Evolutionary conservation across 2,113 vertebrate genomes (phyloP).

Genomic region (Phrynosoma platyrhinos): DNA sequence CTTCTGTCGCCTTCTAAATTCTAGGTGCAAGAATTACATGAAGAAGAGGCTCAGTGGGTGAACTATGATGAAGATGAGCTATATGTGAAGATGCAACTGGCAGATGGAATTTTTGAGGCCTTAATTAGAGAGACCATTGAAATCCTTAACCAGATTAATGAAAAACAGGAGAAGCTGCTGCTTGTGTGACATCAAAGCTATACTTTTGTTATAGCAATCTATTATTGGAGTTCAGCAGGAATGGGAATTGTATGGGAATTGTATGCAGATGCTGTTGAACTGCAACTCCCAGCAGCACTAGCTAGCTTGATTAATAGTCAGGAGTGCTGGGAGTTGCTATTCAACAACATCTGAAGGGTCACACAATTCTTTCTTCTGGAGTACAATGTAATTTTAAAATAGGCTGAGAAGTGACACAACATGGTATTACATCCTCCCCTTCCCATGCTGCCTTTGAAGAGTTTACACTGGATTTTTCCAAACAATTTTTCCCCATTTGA

Average conservation of each 20-base stretch:
- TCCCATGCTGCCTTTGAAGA: conserved; percentile 54
- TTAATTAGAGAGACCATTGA: conserved; percentile 94
- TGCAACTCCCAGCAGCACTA: too few species aligned
- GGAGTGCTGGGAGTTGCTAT: too few species aligned
- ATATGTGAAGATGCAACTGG: conserved; percentile 96
- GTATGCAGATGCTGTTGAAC: too few species aligned
- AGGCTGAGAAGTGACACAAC: conserved; percentile 51
- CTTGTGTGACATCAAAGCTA: conserved; percentile 76
- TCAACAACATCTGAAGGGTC: too few species aligned
- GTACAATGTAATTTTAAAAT: conserved; percentile 50
- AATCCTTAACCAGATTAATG: conserved; percentile 86
- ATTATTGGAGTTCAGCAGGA: conserved; percentile 10
- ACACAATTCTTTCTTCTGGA: conserved; percentile 22
- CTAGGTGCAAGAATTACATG: conserved; percentile 94
- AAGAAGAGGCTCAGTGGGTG: conserved; percentile 97
- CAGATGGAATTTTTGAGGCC: conserved; percentile 95
- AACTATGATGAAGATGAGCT: conserved; percentile 97
- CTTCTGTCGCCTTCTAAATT: conserved; percentile 7
- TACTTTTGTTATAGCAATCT: conserved; percentile 52
- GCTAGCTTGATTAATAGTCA: too few species aligned
- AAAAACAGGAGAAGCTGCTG: conserved; percentile 81
- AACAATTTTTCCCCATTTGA: conserved; percentile 40
- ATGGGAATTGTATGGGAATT: too few species aligned
- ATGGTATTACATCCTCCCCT: conserved; percentile 44
- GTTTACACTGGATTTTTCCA: conserved; percentile 48